These are phyloP conservation scores for Egretta garzetta DNA, from an alignment of 2,113 vertebrate genomes.

Conservation along the genomic window DNA sequence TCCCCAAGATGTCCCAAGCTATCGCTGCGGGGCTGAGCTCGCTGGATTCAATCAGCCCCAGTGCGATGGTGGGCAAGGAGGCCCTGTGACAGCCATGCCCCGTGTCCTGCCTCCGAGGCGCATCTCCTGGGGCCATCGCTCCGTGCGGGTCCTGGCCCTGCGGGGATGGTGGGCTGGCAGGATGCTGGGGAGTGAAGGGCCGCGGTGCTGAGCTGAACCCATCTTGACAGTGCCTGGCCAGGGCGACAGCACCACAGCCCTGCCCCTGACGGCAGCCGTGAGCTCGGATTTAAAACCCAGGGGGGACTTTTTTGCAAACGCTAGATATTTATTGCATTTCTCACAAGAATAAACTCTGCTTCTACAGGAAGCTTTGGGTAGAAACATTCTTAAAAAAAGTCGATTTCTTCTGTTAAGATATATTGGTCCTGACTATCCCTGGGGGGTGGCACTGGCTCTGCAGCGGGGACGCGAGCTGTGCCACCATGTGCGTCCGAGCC, in stretches of 20 bases:
- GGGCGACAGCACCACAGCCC: background rate
- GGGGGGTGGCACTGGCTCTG: background rate
- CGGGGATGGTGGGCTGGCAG: background rate
- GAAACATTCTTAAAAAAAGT: slow-evolving; percentile 35
- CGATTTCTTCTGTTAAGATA: background rate
- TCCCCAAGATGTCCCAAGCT: background rate
- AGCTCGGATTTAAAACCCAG: background rate
- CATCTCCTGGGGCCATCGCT: rapidly evolving
- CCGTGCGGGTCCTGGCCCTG: rapidly evolving
- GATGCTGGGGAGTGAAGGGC: background rate
- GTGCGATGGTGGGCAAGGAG: rapidly evolving
- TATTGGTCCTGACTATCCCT: slow-evolving; percentile 47
- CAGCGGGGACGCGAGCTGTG: background rate
- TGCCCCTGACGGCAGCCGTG: rapidly evolving
- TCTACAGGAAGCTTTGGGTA: slow-evolving; percentile 40
- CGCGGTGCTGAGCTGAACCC: background rate
- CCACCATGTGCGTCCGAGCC: background rate
- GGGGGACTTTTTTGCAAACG: background rate
- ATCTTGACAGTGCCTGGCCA: rapidly evolving
- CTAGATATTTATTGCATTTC: slow-evolving; percentile 56
- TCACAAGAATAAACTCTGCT: slow-evolving; percentile 64
- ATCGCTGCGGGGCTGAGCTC: background rate
- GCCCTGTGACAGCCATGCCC: rapidly evolving
- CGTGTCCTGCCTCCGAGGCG: rapidly evolving
- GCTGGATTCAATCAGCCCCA: rapidly evolving